Evolutionary conservation across 2,113 vertebrate species (phyloP), one percentile per base, ranked within the genome.

Genomic region (Rutilus rutilus): DNA sequence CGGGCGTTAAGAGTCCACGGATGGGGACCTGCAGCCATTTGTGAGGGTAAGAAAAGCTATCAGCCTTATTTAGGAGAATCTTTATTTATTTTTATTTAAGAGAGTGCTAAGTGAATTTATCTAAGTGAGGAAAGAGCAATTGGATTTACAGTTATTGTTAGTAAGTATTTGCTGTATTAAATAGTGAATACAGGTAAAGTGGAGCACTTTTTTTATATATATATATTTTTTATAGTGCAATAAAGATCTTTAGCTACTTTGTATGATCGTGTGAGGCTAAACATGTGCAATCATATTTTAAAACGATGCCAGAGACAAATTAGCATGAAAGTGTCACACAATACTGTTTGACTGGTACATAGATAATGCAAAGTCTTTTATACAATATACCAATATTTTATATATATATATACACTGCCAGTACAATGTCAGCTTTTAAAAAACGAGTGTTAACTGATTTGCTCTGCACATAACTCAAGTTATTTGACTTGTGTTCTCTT

Each of bases 41-140:
- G 78, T 88, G 45, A 88, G 59, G 85, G 89, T 90, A 88, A 87
- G 85, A 73, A 60, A 27, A 69, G 8, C 65, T 69, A 23, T 39
- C 33, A 36, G 33, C 39, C 19, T 42, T 42, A 23, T 71, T 21
- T 71, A 39, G 21, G 21, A 39, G 21, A n/a, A 23, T 23, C 2
- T 57, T n/a, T 11, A 42, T 10, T 11, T 71, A 71, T 39, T 69
- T 21, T 10, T 36, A 36, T 69, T 67, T 33, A 33, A 67, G 65
- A 69, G 65, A 36, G 30, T 69, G 65, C 36, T 69, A 39, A 71
- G 19, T 71, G 19, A 71, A 42, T 71, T 12, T 12, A 5, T 11
- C 39, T 39, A 23, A 71, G 39, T 42, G 39, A 42, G 39, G 42
- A 71, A 21, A 12, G 21, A 42, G 19, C 33, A 71, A 8, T 71